Evolutionary conservation across 1,140 invertebrate genomes (phyloP).

Genomic region (Sarcophaga peregrina): DNA sequence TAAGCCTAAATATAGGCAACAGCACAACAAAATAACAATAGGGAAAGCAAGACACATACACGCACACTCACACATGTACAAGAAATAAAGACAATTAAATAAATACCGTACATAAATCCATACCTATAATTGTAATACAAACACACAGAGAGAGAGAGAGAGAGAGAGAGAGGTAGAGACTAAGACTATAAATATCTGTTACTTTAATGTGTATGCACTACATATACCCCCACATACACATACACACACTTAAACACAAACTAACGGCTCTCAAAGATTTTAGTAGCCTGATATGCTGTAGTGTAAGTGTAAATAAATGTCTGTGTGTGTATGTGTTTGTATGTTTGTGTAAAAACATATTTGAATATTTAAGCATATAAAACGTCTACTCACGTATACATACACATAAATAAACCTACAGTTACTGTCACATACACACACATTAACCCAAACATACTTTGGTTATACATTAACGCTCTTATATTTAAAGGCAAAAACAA

Average conservation of each 20-base stretch:
- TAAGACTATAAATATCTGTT: not conserved
- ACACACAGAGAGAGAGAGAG: too few species aligned
- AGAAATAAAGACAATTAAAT: slow-evolving; percentile 37
- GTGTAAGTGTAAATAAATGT: not conserved
- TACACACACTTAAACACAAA: not conserved
- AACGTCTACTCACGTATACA: not conserved
- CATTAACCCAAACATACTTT: not conserved
- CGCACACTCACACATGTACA: not conserved
- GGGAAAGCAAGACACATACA: too few species aligned
- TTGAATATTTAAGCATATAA: slow-evolving; percentile 37
- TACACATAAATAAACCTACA: not conserved
- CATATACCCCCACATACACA: not conserved
- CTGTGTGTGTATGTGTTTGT: slow-evolving; percentile 28
- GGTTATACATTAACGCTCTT: too few species aligned
- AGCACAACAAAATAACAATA: not conserved
- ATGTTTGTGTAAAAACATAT: slow-evolving; percentile 35
- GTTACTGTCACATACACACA: not conserved
- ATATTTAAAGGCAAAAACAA: too few species aligned
- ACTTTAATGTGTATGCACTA: not conserved
- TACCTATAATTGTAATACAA: slow-evolving; percentile 47
- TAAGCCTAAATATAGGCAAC: slow-evolving; percentile 35
- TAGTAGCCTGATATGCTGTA: not conserved
- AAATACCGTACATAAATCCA: slow-evolving; percentile 45
- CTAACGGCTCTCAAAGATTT: not conserved
- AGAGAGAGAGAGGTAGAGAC: too few species aligned